These are phyloP conservation scores for Dinomys branickii DNA, from an alignment of 2,113 vertebrate species.

Conservation along the genomic window DNA sequence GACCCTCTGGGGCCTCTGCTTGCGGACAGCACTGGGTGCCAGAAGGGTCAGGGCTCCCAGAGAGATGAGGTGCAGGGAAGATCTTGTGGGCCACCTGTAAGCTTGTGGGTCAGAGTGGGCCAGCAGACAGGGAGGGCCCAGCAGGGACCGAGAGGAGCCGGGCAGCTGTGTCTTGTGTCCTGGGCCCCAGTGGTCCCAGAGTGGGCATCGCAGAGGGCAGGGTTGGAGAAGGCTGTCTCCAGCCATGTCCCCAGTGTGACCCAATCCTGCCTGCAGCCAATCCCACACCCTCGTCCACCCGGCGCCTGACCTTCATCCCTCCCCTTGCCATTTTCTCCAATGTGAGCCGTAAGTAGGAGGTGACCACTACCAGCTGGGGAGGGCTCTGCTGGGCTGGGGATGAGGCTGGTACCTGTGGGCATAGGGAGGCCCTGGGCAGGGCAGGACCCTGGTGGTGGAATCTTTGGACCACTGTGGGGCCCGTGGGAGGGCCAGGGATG, in stretches of 20 bases:
- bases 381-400: not conserved
- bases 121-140: accelerated
- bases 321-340: not conserved
- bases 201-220: not conserved
- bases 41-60: accelerated
- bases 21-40: accelerated
- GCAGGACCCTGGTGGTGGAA: too few species aligned
- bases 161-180: too few species aligned
- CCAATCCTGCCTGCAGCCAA: not conserved
- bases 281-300: accelerated
- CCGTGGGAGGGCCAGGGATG: not conserved
- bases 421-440: not conserved
- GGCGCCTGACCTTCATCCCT: not conserved
- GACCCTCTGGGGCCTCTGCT: not conserved
- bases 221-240: accelerated
- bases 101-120: not conserved
- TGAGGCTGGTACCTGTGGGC: not conserved
- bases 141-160: not conserved
- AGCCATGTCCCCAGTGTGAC: accelerated
- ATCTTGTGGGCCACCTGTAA: not conserved
- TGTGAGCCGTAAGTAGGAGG: conserved; percentile 49
- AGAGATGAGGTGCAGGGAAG: not conserved
- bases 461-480: not conserved
- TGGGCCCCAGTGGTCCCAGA: too few species aligned
- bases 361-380: accelerated